These are phyloP conservation scores for Chionodraco myersi DNA, from an alignment of 2,113 vertebrate species.

Conservation along the genomic window DNA sequence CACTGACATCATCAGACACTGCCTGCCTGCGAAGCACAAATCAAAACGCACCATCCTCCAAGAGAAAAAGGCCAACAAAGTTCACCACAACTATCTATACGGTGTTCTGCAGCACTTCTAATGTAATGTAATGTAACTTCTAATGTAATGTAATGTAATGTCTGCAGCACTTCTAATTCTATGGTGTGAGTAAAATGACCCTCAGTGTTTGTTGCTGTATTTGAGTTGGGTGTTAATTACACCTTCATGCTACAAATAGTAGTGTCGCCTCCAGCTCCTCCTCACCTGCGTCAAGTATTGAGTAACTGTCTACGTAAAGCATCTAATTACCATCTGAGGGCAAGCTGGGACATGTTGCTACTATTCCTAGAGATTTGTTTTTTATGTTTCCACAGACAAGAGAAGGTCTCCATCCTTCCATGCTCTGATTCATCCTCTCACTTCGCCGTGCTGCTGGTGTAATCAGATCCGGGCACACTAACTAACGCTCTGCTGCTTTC, in stretches of 20 bases:
- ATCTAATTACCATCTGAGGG: slow-evolving; percentile 51
- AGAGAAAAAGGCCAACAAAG: background rate
- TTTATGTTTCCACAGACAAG: slow-evolving; percentile 44
- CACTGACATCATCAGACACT: slow-evolving; percentile 18
- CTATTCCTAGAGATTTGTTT: slow-evolving; percentile 49
- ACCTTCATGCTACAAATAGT: slow-evolving; percentile 37
- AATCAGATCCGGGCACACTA: slow-evolving; percentile 66
- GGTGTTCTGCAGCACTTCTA: background rate
- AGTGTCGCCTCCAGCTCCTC: background rate
- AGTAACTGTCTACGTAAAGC: slow-evolving; percentile 24
- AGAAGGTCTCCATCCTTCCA: slow-evolving; percentile 32
- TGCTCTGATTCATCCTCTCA: slow-evolving; percentile 55
- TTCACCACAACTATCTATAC: background rate
- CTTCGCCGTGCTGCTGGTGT: slow-evolving; percentile 46
- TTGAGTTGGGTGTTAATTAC: slow-evolving; percentile 51
- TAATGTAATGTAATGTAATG: too few relatives aligned
- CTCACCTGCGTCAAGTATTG: slow-evolving; percentile 36
- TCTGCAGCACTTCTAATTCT: slow-evolving; percentile 15
- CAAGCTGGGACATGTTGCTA: slow-evolving; percentile 45
- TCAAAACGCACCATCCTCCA: background rate
- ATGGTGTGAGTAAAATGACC: slow-evolving; percentile 30
- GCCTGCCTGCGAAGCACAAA: slow-evolving; percentile 1
- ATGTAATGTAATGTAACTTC: background rate
- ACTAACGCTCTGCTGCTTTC: slow-evolving; percentile 33
- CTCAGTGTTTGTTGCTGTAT: slow-evolving; percentile 16